phyloP scores from a whole-genome alignment of 2,113 vertebrate genomes.

The Ursus arctos region DNA sequence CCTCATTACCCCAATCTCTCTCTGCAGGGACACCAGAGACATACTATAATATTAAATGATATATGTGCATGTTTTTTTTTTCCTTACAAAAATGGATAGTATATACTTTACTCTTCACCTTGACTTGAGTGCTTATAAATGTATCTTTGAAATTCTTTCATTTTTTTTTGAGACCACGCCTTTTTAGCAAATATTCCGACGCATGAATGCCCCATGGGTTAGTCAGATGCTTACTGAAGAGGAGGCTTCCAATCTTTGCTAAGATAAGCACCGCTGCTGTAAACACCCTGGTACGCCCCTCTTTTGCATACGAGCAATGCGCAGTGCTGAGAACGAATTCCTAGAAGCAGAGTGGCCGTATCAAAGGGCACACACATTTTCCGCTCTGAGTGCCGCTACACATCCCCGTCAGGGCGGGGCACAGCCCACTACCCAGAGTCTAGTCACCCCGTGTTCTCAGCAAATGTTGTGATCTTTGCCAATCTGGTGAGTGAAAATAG shows the following conservation, averaged over 20 bases:
- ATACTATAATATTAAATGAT: not conserved
- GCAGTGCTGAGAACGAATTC: not conserved
- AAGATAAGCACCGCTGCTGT: not conserved
- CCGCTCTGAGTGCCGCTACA: not conserved
- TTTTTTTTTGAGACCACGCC: not conserved
- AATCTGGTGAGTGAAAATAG: not conserved
- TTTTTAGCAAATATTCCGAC: not conserved
- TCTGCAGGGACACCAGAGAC: not conserved
- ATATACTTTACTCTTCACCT: not conserved
- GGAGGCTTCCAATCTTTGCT: not conserved
- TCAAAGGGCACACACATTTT: not conserved
- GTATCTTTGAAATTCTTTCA: not conserved
- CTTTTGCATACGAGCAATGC: not conserved
- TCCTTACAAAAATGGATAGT: not conserved
- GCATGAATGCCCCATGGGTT: not conserved
- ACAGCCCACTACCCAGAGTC: not conserved
- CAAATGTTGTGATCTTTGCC: not conserved
- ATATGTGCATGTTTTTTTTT: too few relatives aligned
- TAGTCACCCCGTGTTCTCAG: not conserved
- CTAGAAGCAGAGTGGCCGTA: not conserved
- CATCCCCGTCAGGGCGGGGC: not conserved
- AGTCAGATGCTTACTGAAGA: not conserved
- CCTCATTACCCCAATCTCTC: not conserved
- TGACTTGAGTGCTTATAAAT: not conserved
- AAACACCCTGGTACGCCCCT: not conserved